These are phyloP conservation scores for Diabrotica balteata DNA, from an alignment of 2,888 invertebrate species.

Conservation along the genomic window DNA sequence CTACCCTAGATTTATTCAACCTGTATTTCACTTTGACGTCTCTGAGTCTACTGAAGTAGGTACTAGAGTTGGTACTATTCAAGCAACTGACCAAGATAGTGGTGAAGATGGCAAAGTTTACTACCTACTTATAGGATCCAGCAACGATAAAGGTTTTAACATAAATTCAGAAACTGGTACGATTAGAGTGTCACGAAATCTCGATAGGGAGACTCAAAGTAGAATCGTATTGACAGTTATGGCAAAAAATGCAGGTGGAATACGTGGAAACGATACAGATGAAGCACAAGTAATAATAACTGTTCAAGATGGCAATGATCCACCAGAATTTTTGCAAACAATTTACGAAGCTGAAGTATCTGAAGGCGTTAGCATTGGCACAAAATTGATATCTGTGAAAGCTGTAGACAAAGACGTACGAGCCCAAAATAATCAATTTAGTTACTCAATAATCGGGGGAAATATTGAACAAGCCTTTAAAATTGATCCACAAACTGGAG, in stretches of 20 bases:
- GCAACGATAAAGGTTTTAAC: constrained; percentile 89
- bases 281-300: constrained; percentile 93
- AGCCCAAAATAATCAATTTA: constrained; percentile 90
- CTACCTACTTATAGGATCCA: constrained; percentile 91
- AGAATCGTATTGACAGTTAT: constrained; percentile 89
- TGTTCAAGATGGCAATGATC: constrained; percentile 95
- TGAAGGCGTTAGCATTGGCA: constrained; percentile 80
- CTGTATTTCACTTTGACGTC: constrained; percentile 90
- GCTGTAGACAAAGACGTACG: constrained; percentile 92
- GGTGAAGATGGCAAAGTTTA: constrained; percentile 89
- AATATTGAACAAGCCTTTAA: constrained; percentile 85
- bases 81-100: constrained; percentile 88
- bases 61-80: constrained; percentile 83
- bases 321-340: constrained; percentile 86
- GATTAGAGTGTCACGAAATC: constrained; percentile 80
- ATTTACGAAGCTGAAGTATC: constrained; percentile 81
- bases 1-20: constrained; percentile 86
- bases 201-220: constrained; percentile 88
- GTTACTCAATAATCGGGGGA: constrained; percentile 86
- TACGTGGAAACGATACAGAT: constrained; percentile 93
- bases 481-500: constrained; percentile 85
- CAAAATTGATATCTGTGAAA: constrained; percentile 77
- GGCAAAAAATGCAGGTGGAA: constrained; percentile 94
- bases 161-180: constrained; percentile 85
- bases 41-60: constrained; percentile 90